Base-by-base conservation (phyloP, 2,113 vertebrate genomes). In the Embiotoca jacksoni region DNA sequence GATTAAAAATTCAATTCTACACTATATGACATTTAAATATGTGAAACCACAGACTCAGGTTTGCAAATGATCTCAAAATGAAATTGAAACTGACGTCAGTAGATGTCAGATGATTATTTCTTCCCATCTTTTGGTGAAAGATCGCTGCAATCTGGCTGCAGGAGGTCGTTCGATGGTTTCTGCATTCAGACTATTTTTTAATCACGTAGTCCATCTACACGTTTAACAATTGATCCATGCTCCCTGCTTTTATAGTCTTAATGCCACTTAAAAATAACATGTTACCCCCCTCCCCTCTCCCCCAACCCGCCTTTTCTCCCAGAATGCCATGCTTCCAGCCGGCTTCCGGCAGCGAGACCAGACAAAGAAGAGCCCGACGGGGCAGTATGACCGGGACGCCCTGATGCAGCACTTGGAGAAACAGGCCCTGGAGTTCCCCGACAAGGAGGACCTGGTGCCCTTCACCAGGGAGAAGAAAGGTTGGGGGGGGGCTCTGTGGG, bases 381-480 rank as follows among this genome's bases (percentile, higher is more conserved):
- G 98, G 0, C 93, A 95, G 0, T 95, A 92, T 69, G 96, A 99
- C 85, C 92, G 97, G 0, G 96, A 96, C 0, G 96, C 97, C 39
- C 94, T 99, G 63, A 76, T 96, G 89, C 95, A 96, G 64, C 96
- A 98, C 92, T 95, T 99, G 89, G 97, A 99, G 93, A 96, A 97
- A 80, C 62, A 95, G 87, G 98, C 98, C 0, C 55, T 98, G 73
- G 97, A 97, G 82, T 87, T 85, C 31, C 75, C 76, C 33, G 98
- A 97, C 65, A 90, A 95, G 2, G 96, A 97, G 0, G 97, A 99
- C 90, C 92, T 98, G 86, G 96, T 99, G 83, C 97, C 97, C 82
- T 99, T 96, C 92, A 99, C 97, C 0, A 95, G 97, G 2, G 96
- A 98, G 91, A 98, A 98, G 90, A 98, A 95, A 95, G 97, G 97